These are phyloP conservation scores for Drosophila tropicalis DNA, from an alignment of 1,140 invertebrate species.

Conservation along the genomic window DNA sequence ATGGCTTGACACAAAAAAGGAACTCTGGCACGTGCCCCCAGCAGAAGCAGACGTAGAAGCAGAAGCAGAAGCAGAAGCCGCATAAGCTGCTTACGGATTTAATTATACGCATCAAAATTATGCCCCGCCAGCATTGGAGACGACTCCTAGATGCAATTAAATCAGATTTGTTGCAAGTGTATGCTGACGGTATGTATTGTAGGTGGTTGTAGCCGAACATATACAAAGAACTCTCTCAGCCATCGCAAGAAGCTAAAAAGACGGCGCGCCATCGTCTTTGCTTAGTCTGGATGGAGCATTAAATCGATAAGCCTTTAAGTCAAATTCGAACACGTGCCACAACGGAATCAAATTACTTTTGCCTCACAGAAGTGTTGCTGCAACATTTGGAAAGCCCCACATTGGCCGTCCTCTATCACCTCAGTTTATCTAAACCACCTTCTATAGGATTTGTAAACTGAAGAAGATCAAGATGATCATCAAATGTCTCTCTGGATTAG, in stretches of 20 bases:
- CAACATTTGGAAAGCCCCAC: no score
- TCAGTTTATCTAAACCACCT: no score
- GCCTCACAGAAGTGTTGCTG: background rate
- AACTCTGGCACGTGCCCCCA: constrained; percentile 4
- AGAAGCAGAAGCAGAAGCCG: constrained; percentile 17
- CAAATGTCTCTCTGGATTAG: no score
- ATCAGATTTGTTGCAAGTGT: constrained; percentile 9
- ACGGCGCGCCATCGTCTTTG: background rate
- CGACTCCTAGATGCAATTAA: background rate
- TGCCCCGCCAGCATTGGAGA: constrained; percentile 11
- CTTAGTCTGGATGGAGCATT: constrained; percentile 34
- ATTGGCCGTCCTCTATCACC: no score
- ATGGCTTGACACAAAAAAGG: background rate
- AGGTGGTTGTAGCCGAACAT: background rate
- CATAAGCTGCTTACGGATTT: constrained; percentile 54
- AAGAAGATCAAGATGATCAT: no score
- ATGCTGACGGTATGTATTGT: no score
- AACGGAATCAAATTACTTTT: background rate
- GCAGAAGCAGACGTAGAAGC: constrained; percentile 12
- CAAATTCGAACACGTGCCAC: background rate
- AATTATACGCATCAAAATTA: constrained; percentile 40
- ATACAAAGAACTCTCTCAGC: no score
- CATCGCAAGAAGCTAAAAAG: background rate
- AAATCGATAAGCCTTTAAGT: constrained; percentile 26
- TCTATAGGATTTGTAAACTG: no score